Conservation (phyloP, 2,113 vertebrate genomes). For the Nanorana parkeri region DNA sequence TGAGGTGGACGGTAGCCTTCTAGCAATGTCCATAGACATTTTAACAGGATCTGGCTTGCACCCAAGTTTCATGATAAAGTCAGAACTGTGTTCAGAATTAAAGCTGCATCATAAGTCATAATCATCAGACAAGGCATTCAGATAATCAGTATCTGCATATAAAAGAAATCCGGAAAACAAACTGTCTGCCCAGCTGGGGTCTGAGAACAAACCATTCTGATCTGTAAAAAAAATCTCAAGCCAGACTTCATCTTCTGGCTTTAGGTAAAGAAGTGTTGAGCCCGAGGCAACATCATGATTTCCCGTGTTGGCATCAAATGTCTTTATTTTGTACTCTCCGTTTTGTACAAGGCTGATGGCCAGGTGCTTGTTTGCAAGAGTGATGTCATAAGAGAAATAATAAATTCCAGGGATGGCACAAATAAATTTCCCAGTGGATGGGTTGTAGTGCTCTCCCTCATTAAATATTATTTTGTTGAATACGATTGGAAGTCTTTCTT, state of each 20-base stretch:
- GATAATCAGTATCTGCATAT: constrained; percentile 91
- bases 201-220: constrained; percentile 95
- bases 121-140: constrained; percentile 88
- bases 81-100: not conserved
- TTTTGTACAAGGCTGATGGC: constrained; percentile 94
- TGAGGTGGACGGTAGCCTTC: too few species aligned
- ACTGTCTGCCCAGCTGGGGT: constrained; percentile 93
- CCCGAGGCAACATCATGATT: constrained; percentile 96
- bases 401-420: constrained; percentile 95
- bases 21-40: not conserved
- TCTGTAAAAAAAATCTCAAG: constrained; percentile 95
- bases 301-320: constrained; percentile 95
- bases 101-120: constrained; percentile 66
- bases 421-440: constrained; percentile 91
- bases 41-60: not conserved
- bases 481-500: constrained; percentile 86
- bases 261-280: constrained; percentile 89
- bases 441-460: constrained; percentile 92
- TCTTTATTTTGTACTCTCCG: constrained; percentile 91
- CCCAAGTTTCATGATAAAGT: not conserved
- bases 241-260: constrained; percentile 97
- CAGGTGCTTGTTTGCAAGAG: constrained; percentile 95
- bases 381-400: constrained; percentile 97
- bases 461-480: constrained; percentile 97
- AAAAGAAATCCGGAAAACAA: constrained; percentile 96